Base-by-base conservation (phyloP, 2,797 vertebrate genomes). In the Myotis planiceps region DNA sequence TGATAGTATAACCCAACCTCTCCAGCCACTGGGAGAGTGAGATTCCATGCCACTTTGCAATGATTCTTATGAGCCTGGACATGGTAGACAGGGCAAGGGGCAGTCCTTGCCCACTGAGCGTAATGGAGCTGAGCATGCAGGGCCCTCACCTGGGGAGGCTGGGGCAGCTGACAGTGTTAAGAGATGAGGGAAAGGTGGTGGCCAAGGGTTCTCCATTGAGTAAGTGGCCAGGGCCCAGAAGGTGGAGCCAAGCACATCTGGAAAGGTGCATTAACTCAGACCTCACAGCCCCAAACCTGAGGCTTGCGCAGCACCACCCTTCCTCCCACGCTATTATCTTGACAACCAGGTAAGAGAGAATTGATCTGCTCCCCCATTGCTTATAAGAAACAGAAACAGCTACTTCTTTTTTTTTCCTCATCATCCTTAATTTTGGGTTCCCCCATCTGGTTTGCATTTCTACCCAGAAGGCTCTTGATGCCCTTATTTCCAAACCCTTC, bases 371-470 rank as follows among this genome's bases (percentile, higher is more conserved):
- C 29, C 60, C 71, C 21, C 8, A 39, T 15, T 27, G 66, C 69
- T 93, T 63, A 82, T 86, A 55, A 91, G 47, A 92, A 93, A 60
- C 69, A 91, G 47, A 92, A 93, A 60, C 65, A 88, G 81, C 60
- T 58, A 63, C 88, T 82, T 72, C 76, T 93, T 81, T 78, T 68
- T 68, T 58, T 90, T 76, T 76, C 53, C 32, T 90, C 75, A 29
- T 78, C 55, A 37, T 92, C 58, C 68, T 92, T 96, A 69, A 83
- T 75, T 91, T 94, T 51, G 51, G 37, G 72, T 53, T 95, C 53
- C 89, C 95, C 89, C 96, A 92, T 98, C 96, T 98, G 95, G 94
- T 96, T 97, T 88, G 42, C 68, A 96, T 97, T 96, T 97, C 72
- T 97, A 92, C 96, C 74, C 91, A 96, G 88, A 92, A 97, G 87